These are phyloP conservation scores for Chaetorhynchus papuensis DNA, from an alignment of 2,113 vertebrate species.

Conservation along the genomic window DNA sequence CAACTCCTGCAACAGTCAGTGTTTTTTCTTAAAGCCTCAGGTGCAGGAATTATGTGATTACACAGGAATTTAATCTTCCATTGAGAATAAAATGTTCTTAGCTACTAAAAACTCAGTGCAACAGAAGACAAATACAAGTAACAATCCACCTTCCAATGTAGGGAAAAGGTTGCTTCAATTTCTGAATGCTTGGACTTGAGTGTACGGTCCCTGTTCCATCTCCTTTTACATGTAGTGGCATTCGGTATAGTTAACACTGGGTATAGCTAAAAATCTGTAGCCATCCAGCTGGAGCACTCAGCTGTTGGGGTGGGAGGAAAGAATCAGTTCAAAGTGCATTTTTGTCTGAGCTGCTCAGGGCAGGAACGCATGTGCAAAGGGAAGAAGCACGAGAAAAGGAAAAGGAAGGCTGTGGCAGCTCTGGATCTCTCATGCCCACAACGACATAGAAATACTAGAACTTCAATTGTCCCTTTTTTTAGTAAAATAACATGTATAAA, in stretches of 20 bases:
- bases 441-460: neutral
- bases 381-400: neutral
- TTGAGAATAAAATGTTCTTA: neutral
- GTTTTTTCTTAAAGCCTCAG: slow-evolving; percentile 35
- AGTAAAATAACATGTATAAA: neutral
- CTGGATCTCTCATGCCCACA: neutral
- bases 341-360: neutral
- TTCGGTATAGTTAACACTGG: neutral
- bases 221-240: neutral
- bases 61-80: neutral
- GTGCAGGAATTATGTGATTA: slow-evolving; percentile 5
- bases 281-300: neutral
- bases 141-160: neutral
- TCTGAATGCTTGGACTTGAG: neutral
- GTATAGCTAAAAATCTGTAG: neutral
- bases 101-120: neutral
- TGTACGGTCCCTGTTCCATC: neutral
- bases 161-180: neutral
- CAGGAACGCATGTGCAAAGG: neutral
- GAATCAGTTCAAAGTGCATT: neutral
- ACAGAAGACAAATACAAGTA: neutral
- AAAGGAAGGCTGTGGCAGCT: neutral
- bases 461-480: neutral
- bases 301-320: neutral
- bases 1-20: neutral